Evolutionary conservation across 2,797 vertebrate genomes (phyloP).

Genomic region (Thripadectes ignobilis): DNA sequence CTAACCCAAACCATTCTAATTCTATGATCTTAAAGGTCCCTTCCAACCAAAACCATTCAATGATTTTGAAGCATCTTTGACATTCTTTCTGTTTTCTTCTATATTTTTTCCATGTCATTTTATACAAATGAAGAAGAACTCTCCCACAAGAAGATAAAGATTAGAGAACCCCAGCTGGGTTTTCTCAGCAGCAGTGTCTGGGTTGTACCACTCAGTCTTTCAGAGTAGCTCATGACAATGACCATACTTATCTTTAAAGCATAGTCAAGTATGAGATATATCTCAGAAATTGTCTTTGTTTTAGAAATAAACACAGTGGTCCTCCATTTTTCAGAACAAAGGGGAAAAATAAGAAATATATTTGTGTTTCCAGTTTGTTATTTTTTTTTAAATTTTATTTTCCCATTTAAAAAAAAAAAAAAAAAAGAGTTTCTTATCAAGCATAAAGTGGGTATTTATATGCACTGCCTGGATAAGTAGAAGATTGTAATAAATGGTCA

Average conservation of each 20-base stretch:
- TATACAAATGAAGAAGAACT: background rate
- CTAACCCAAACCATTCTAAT: background rate
- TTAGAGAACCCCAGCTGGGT: background rate
- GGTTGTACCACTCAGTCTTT: background rate
- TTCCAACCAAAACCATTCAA: background rate
- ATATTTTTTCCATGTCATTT: rapidly evolving
- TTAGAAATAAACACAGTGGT: background rate
- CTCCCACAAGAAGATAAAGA: background rate
- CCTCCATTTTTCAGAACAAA: background rate
- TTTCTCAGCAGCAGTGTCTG: background rate
- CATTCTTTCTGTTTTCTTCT: background rate
- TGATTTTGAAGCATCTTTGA: background rate
- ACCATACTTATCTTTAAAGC: background rate
- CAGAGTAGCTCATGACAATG: background rate
- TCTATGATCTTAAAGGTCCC: too few species aligned
- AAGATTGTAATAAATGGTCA: background rate
- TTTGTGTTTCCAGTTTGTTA: too few species aligned
- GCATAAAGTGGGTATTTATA: background rate
- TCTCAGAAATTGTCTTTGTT: background rate
- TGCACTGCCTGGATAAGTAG: background rate
- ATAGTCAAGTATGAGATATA: background rate
- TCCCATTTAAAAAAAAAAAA: background rate
- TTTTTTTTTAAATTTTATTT: background rate
- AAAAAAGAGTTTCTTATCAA: background rate
- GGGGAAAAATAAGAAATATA: background rate